Evolutionary conservation across 2,113 vertebrate genomes (phyloP).

Genomic region (Alexandromys fortis): DNA sequence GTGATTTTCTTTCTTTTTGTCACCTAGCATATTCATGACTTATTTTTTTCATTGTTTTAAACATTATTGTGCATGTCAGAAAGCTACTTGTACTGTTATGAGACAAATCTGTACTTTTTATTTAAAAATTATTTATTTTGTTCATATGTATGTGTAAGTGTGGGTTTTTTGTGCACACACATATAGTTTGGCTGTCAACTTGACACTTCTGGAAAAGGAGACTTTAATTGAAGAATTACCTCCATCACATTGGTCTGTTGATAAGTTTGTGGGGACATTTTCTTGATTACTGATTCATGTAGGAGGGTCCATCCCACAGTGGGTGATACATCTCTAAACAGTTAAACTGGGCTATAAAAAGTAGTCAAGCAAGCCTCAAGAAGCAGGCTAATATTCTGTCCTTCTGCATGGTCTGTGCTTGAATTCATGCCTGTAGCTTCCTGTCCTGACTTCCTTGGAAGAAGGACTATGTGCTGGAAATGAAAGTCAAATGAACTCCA

Average conservation of each 20-base stretch:
- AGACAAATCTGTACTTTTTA: not conserved
- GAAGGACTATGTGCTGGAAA: not conserved
- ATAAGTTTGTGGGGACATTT: not conserved
- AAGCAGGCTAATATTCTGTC: not conserved
- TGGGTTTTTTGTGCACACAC: not conserved
- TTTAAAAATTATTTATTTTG: not conserved
- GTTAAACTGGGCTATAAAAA: not conserved
- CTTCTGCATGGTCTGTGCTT: not conserved
- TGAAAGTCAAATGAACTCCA: not conserved
- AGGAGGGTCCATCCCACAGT: not conserved
- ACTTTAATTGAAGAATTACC: not conserved
- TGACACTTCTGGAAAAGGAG: not conserved
- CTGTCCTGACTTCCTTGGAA: not conserved
- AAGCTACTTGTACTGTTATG: no score
- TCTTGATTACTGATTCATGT: not conserved
- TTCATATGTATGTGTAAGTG: not conserved
- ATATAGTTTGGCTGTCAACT: not conserved
- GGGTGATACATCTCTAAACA: not conserved
- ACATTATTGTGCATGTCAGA: not conserved
- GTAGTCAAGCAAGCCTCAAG: not conserved
- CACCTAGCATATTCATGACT: not conserved
- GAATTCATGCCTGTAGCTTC: not conserved
- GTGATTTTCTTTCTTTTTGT: not conserved
- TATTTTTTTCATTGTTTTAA: not conserved
- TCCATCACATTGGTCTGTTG: no score